Percentiles rank a stretch among this genome's conserved stretches.
phyloP scores from a whole-genome alignment of 2,797 vertebrate species.

The Periophthalmus magnuspinnatus region DNA sequence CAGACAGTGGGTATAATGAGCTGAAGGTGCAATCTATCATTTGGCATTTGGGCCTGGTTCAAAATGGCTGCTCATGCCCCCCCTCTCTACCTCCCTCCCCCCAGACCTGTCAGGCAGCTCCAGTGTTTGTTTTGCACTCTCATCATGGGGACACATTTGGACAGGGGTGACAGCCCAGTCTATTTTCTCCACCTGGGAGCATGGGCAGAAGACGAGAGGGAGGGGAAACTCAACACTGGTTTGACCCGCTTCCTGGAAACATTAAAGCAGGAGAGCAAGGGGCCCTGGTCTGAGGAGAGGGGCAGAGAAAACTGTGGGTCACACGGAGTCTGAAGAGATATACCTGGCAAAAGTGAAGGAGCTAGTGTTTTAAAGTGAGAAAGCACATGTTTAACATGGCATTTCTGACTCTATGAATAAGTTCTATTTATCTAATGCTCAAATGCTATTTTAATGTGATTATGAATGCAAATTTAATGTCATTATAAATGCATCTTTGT shows the following conservation, averaged over 20 bases:
- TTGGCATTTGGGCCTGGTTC: slow-evolving; percentile 36
- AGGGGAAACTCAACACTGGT: slow-evolving; percentile 76
- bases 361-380: too few relatives aligned
- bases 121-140: slow-evolving; percentile 70
- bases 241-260: slow-evolving; percentile 76
- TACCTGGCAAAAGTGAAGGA: neutral
- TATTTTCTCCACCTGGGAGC: slow-evolving; percentile 80
- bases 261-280: slow-evolving; percentile 61
- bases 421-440: neutral
- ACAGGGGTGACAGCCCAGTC: slow-evolving; percentile 69
- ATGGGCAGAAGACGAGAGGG: slow-evolving; percentile 49
- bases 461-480: neutral
- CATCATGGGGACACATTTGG: slow-evolving; percentile 71
- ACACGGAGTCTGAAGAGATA: slow-evolving; percentile 15
- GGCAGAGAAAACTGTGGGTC: slow-evolving; percentile 32
- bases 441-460: neutral
- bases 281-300: slow-evolving; percentile 53
- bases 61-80: slow-evolving; percentile 46
- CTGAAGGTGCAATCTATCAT: slow-evolving; percentile 21
- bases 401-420: too few relatives aligned
- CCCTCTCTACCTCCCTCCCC: slow-evolving; percentile 32
- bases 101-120: slow-evolving; percentile 47
- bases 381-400: too few relatives aligned
- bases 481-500: too few relatives aligned
- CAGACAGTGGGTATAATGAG: neutral